Percentiles rank a stretch among this genome's conserved stretches.
Conservation (phyloP, 2,888 invertebrate genomes). For the Phaonia tiefii region DNA sequence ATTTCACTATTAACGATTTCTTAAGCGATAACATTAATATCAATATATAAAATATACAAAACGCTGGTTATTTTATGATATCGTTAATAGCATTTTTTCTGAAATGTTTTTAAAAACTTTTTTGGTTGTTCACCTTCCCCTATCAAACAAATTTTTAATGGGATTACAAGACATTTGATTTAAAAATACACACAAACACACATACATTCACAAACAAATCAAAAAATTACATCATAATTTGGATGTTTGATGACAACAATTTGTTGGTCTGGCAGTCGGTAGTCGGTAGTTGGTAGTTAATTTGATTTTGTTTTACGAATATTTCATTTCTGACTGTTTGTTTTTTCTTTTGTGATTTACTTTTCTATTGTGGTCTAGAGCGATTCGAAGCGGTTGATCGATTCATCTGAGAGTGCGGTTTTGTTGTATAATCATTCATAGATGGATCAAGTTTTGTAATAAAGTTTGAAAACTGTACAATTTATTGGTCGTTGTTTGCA, state of each 20-base stretch:
- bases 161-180: not conserved
- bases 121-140: too few species aligned
- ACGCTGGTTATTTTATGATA: too few species aligned
- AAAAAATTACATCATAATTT: slow-evolving; percentile 53
- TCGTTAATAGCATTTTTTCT: too few species aligned
- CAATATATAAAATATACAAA: too few species aligned
- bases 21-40: too few species aligned
- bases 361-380: slow-evolving; percentile 21
- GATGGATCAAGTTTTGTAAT: slow-evolving; percentile 61
- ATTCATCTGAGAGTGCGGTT: not conserved
- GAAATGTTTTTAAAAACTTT: too few species aligned
- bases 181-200: too few species aligned
- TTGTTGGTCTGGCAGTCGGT: not conserved
- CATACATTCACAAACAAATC: not conserved
- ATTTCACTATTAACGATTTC: too few species aligned
- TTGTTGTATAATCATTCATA: slow-evolving; percentile 58
- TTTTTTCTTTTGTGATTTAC: slow-evolving; percentile 28
- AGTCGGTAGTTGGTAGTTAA: not conserved
- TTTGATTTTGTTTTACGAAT: slow-evolving; percentile 13
- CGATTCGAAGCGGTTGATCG: not conserved
- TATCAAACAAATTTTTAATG: too few species aligned
- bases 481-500: not conserved
- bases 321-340: not conserved
- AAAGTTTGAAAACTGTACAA: slow-evolving; percentile 34
- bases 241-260: slow-evolving; percentile 53